Evolutionary conservation across 2,888 invertebrate genomes (phyloP).

Genomic region (Drymonia ruficornis): DNA sequence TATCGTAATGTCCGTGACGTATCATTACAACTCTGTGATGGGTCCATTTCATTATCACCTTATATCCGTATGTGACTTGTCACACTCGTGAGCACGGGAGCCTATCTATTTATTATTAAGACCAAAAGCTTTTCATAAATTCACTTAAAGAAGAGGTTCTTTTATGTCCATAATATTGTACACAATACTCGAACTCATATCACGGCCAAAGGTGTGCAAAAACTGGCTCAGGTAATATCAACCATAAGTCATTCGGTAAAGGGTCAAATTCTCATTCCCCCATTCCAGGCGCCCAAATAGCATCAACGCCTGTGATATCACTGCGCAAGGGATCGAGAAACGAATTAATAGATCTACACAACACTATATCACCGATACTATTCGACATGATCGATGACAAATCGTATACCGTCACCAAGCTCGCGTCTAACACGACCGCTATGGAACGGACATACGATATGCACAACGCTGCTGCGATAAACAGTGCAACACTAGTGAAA

Average conservation of each 20-base stretch:
- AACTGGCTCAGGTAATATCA: background rate
- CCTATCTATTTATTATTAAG: no score
- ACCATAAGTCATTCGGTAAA: background rate
- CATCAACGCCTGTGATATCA: conserved; percentile 71
- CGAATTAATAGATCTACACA: conserved; percentile 65
- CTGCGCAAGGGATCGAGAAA: conserved; percentile 52
- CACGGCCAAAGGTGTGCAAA: background rate
- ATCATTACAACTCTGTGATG: no score
- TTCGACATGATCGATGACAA: conserved; percentile 68
- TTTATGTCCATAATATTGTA: no score
- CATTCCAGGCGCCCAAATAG: conserved; percentile 62
- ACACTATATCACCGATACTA: conserved; percentile 77
- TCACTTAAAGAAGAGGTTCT: background rate
- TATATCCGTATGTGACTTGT: no score
- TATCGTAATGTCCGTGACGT: no score
- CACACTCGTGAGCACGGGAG: no score
- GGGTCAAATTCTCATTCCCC: conserved; percentile 1
- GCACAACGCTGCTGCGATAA: conserved; percentile 62
- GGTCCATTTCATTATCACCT: no score
- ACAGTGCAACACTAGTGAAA: conserved; percentile 66
- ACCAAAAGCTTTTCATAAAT: no score
- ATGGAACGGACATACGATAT: conserved; percentile 59
- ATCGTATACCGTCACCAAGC: conserved; percentile 61
- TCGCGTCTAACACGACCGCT: conserved; percentile 29
- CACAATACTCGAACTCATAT: background rate